Conservation (phyloP, 2,113 vertebrate genomes). For the Rhizomys pruinosus region DNA sequence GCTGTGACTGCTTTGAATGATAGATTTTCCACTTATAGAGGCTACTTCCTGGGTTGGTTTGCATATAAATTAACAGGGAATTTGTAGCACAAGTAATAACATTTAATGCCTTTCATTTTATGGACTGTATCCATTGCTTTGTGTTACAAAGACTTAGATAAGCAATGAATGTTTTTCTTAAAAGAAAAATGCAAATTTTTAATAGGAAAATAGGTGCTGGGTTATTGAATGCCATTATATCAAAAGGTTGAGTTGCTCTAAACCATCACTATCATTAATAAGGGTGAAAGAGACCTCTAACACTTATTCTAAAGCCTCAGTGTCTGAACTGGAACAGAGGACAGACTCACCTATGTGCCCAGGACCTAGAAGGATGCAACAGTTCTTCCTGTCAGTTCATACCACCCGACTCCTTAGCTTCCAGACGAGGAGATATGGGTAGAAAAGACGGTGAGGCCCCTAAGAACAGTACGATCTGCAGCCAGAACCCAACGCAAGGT, state of each 20-base stretch:
- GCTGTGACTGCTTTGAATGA: constrained; percentile 44
- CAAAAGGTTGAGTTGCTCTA: neutral
- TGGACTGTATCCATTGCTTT: neutral
- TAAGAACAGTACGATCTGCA: accelerated
- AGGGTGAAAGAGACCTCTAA: neutral
- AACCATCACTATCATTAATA: neutral
- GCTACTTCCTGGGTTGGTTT: constrained; percentile 11
- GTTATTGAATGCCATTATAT: neutral
- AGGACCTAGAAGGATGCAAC: neutral
- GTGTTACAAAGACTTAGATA: neutral
- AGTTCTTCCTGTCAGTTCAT: neutral
- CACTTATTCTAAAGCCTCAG: neutral
- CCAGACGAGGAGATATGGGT: neutral
- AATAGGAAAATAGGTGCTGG: neutral
- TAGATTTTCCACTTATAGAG: neutral
- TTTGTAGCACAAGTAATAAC: neutral
- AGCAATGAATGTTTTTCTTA: neutral
- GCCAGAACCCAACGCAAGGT: neutral
- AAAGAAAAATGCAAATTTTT: neutral
- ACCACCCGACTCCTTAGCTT: neutral
- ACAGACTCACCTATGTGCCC: accelerated
- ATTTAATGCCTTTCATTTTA: neutral
- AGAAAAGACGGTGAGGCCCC: accelerated
- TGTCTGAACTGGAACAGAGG: neutral
- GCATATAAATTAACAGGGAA: neutral